A percentile compares a stretch with the other conserved stretches of the same genome.
Conservation (phyloP, 2,113 vertebrate genomes). For the Nothobranchius furzeri region DNA sequence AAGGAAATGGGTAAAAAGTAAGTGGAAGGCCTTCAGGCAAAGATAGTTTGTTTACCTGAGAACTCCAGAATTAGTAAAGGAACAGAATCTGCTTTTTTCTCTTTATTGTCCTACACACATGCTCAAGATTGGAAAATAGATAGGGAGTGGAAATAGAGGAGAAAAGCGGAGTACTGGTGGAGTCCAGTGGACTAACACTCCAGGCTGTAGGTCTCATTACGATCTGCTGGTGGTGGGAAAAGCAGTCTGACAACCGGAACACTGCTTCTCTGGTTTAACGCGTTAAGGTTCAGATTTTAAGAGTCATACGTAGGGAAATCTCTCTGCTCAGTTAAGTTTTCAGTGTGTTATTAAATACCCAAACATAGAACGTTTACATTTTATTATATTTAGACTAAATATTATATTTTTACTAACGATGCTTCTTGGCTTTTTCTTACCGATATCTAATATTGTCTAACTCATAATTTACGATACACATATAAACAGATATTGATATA, state of each 20-base stretch:
- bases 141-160: slow-evolving; percentile 25
- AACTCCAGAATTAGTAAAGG: slow-evolving; percentile 52
- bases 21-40: slow-evolving; percentile 29
- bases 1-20: slow-evolving; percentile 38
- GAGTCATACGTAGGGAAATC: neutral
- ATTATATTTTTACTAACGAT: neutral
- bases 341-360: too few relatives aligned
- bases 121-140: slow-evolving; percentile 53
- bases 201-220: slow-evolving; percentile 44
- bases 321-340: neutral
- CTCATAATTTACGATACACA: too few relatives aligned
- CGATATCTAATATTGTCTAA: neutral
- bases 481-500: too few relatives aligned
- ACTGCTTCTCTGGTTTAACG: neutral
- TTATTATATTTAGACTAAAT: neutral
- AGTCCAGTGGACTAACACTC: slow-evolving; percentile 27
- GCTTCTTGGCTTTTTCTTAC: too few relatives aligned
- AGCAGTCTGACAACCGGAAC: slow-evolving; percentile 7
- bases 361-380: neutral
- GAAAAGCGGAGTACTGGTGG: neutral
- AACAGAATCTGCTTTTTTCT: slow-evolving; percentile 48
- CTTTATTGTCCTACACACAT: slow-evolving; percentile 36
- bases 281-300: neutral
- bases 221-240: slow-evolving; percentile 30
- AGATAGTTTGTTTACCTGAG: slow-evolving; percentile 24